Base-by-base conservation (phyloP, 2,888 invertebrate species). In the Lottia scabra region DNA sequence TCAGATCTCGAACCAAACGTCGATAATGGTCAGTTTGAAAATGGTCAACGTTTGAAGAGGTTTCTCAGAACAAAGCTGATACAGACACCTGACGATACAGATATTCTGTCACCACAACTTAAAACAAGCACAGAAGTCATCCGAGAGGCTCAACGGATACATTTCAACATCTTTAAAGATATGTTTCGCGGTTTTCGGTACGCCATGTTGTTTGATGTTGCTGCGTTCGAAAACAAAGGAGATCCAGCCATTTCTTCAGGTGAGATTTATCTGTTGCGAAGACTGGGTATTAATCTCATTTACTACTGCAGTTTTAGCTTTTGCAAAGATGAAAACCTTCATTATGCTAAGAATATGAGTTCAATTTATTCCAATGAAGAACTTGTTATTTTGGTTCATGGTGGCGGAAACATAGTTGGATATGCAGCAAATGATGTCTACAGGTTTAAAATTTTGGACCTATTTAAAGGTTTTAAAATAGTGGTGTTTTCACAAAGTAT, bases 141-240 rank as follows among this genome's bases (percentile, higher is more conserved):
- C 45, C n/a, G 43, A 19, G 75, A 75, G 65, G 65, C 71, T 10
- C 66, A 73, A 45, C 27, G 75, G 27, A 44, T 75, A 15, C 69
- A 70, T 30, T 66, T 70, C 16, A 65, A 63, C 26, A 23, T 75
- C 13, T 73, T 73, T 26, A 48, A 15, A 23, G 63, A 65, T 19
- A n/a, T 73, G 23, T 46, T 75, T 13, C 62, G 71, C 4, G 12
- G 23, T 12, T 66, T 46, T 16, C 71, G 67, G 38, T 71, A 71
- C 66, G 71, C 71, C 16, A 72, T 79, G 65, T 38, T 77, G 12
- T 63, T 79, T 26, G 77, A 76, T 48, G 63, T 72, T 19, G 71
- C 75, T 16, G 67, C 71, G 4, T 71, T 70, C 48, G 77, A 79
- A 63, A 79, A 79, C 64, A 79, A 79, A 71, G 79, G 79, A 0